A percentile compares a stretch with the other conserved stretches of the same genome.
These are phyloP conservation scores for Parapristionchus giblindavisi DNA, from an alignment of 2,888 invertebrate species.

Conservation along the genomic window DNA sequence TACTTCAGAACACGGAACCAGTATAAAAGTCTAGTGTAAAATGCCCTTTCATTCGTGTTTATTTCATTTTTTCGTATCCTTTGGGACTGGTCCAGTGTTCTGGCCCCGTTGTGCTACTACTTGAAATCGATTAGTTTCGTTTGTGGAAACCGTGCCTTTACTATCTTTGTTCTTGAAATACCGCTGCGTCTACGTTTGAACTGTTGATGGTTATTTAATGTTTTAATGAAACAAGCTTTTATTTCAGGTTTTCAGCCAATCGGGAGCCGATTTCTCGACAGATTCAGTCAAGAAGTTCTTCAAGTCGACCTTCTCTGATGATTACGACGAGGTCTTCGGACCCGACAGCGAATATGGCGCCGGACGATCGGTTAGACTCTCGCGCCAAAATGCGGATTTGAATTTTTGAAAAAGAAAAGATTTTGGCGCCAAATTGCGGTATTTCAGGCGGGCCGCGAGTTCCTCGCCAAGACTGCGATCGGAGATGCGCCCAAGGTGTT, in stretches of 20 bases:
- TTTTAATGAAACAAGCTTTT: conserved; percentile 1
- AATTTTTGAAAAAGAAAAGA: neutral
- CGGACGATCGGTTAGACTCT: conserved; percentile 75
- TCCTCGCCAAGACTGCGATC: conserved; percentile 71
- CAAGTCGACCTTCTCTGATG: conserved; percentile 75
- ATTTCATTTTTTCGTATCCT: too few relatives aligned
- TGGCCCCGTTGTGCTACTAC: too few relatives aligned
- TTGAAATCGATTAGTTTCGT: too few relatives aligned
- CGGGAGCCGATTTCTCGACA: conserved; percentile 74
- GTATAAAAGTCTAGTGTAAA: too few relatives aligned
- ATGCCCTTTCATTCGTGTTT: too few relatives aligned
- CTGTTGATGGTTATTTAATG: neutral
- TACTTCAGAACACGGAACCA: too few relatives aligned
- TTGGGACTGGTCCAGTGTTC: too few relatives aligned
- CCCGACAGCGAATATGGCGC: conserved; percentile 88
- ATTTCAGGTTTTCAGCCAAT: conserved; percentile 46
- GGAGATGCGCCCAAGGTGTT: conserved; percentile 78
- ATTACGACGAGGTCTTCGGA: conserved; percentile 82
- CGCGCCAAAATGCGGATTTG: neutral
- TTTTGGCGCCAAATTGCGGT: neutral
- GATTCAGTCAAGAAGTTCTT: conserved; percentile 80
- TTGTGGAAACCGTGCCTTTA: too few relatives aligned
- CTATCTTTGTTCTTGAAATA: too few relatives aligned
- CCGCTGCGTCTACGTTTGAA: neutral
- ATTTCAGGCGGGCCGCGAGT: conserved; percentile 64